Evolutionary conservation across 2,888 invertebrate genomes (phyloP).

Genomic region (Ernsta delagoae): DNA sequence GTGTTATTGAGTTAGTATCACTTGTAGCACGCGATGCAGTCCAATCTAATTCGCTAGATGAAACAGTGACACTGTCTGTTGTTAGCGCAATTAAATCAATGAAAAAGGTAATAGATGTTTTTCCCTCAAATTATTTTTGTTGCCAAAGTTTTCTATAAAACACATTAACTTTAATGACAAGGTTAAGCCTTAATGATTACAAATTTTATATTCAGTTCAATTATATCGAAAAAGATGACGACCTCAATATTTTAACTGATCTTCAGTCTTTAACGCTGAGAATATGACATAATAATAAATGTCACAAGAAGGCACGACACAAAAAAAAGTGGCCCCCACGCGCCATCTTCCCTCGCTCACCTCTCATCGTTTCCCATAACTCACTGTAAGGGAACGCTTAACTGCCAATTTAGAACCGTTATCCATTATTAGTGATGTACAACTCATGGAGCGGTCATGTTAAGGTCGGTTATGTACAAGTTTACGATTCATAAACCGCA

Average conservation of each 20-base stretch:
- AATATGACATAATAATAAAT: background rate
- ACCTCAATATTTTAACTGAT: background rate
- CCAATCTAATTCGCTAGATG: no score
- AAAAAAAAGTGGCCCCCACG: background rate
- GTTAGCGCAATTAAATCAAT: no score
- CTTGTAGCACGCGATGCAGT: no score
- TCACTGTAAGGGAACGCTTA: conserved; percentile 50
- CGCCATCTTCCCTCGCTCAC: conserved; percentile 21
- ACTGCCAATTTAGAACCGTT: conserved; percentile 58
- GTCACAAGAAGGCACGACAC: background rate
- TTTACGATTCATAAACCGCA: conserved; percentile 66
- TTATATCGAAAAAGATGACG: background rate
- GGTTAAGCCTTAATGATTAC: no score
- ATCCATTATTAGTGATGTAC: conserved; percentile 62
- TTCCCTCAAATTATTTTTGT: no score
- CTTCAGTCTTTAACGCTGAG: background rate
- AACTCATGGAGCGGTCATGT: conserved; percentile 55
- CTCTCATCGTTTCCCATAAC: conserved; percentile 39
- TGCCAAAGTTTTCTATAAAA: no score
- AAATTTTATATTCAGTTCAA: background rate
- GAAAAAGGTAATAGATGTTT: no score
- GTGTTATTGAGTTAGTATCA: no score
- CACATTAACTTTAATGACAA: no score
- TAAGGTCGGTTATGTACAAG: conserved; percentile 58
- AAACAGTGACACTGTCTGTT: no score